Conservation (phyloP, 2,888 invertebrate genomes). For the Myopa testacea region DNA sequence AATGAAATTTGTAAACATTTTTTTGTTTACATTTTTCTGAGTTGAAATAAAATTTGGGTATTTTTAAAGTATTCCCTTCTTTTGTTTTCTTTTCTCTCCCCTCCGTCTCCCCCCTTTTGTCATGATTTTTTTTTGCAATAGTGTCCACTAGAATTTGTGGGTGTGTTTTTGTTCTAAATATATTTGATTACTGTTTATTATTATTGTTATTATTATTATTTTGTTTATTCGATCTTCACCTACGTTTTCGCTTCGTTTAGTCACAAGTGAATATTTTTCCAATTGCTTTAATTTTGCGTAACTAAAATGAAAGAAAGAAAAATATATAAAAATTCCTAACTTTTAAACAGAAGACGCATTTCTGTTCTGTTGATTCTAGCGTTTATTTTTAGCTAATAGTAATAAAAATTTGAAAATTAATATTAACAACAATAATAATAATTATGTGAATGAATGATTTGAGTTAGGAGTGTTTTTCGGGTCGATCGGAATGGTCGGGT, state of each 20-base stretch:
- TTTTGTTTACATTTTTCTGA: neutral
- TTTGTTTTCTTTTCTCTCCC: neutral
- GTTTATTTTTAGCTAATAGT: neutral
- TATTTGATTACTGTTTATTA: conserved; percentile 4
- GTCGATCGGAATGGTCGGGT: too few relatives aligned
- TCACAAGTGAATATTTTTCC: conserved; percentile 6
- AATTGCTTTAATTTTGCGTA: neutral
- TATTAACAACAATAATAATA: neutral
- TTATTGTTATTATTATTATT: conserved; percentile 2
- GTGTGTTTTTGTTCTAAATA: conserved; percentile 29
- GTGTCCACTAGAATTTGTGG: conserved; percentile 3
- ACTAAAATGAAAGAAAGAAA: neutral
- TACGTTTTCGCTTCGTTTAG: conserved; percentile 22
- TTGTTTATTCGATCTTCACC: conserved; percentile 10
- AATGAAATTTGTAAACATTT: neutral
- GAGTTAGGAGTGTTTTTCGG: too few relatives aligned
- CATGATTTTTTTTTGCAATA: neutral
- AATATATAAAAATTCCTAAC: neutral
- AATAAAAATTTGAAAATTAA: neutral
- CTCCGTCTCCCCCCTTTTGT: too few relatives aligned
- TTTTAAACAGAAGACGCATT: neutral
- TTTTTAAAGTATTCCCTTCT: neutral
- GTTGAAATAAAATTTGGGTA: neutral
- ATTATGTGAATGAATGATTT: too few relatives aligned
- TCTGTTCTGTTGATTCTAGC: neutral